Percentiles rank a stretch among this genome's conserved stretches.
These are phyloP conservation scores for Tenthredo scrophulariae DNA, from an alignment of 2,888 invertebrate species.

Conservation along the genomic window DNA sequence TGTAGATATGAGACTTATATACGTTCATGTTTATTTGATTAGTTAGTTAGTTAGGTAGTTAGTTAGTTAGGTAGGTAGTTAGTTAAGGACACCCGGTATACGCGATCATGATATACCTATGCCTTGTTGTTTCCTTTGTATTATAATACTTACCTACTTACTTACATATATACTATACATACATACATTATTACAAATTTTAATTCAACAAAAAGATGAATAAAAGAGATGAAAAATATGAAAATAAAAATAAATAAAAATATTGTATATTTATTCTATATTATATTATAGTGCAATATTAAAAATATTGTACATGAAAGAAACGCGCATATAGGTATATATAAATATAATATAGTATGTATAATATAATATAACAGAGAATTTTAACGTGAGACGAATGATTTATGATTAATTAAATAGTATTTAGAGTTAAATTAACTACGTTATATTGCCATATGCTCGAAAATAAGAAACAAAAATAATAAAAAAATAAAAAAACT, in stretches of 20 bases:
- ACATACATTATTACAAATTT: too few relatives aligned
- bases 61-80: neutral
- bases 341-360: conserved; percentile 19
- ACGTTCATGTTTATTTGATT: neutral
- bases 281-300: conserved; percentile 29
- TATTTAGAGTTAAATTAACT: neutral
- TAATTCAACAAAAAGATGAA: neutral
- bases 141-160: conserved; percentile 5
- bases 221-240: neutral
- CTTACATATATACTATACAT: neutral
- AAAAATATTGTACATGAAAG: neutral
- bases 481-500: neutral
- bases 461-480: neutral
- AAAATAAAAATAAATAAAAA: neutral
- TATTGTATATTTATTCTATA: conserved; percentile 29
- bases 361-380: neutral
- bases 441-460: neutral
- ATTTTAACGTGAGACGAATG: conserved; percentile 24
- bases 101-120: conserved; percentile 12
- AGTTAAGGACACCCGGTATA: conserved; percentile 50
- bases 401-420: conserved; percentile 10
- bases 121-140: conserved; percentile 42
- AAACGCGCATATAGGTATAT: conserved; percentile 31
- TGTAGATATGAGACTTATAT: neutral
- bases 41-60: neutral